These are phyloP conservation scores for Apostichopus japonicus DNA, from an alignment of 35 echinoderm and acorn worm species.

Conservation along the genomic window DNA sequence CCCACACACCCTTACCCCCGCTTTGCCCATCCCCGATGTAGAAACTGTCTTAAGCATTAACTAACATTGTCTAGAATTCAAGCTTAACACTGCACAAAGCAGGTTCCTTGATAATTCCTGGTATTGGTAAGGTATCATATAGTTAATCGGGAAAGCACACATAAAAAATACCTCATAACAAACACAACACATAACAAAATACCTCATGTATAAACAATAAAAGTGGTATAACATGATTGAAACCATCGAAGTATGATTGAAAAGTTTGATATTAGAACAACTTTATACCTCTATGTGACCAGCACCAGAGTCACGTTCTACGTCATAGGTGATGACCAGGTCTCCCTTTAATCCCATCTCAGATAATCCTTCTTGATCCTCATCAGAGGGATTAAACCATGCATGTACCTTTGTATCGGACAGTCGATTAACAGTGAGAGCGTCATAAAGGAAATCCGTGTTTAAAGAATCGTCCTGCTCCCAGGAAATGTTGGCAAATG, in stretches of 20 bases:
- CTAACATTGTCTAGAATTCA: too few relatives aligned
- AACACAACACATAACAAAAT: too few relatives aligned
- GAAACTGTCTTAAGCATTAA: too few relatives aligned
- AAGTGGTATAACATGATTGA: too few relatives aligned
- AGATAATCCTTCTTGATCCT: conserved; percentile 34
- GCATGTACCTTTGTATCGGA: conserved; percentile 23
- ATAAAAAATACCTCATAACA: too few relatives aligned
- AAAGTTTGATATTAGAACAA: neutral
- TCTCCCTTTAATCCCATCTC: conserved; percentile 67
- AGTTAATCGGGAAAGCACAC: too few relatives aligned
- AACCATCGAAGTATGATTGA: neutral
- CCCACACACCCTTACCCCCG: too few relatives aligned
- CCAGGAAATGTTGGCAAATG: conserved; percentile 63
- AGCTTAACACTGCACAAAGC: too few relatives aligned
- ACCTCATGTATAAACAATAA: too few relatives aligned
- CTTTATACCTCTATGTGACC: conserved; percentile 78
- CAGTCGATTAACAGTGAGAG: neutral
- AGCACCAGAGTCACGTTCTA: conserved; percentile 73
- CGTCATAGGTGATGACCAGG: conserved; percentile 82
- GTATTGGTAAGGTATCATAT: too few relatives aligned
- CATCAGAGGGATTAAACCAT: neutral
- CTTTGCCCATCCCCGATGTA: too few relatives aligned
- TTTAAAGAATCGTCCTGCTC: neutral
- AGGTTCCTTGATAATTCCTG: too few relatives aligned
- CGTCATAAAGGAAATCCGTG: conserved; percentile 18